phyloP scores from a whole-genome alignment of 2,797 vertebrate species.

The Acanthis flammea region DNA sequence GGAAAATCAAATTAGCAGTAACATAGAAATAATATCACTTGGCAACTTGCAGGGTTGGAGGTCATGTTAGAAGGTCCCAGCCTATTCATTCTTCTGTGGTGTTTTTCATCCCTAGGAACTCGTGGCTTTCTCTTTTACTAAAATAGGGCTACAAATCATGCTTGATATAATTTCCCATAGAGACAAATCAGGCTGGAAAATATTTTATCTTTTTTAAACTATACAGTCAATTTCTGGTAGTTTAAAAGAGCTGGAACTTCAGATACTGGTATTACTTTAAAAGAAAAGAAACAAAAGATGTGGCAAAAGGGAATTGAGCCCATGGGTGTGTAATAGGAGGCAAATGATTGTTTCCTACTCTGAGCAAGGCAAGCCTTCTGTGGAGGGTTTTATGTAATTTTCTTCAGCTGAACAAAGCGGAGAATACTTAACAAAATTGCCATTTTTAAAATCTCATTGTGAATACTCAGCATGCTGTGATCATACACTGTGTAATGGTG shows the following conservation, averaged over 20 bases:
- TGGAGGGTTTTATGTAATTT: conserved; percentile 51
- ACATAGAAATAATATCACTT: not conserved
- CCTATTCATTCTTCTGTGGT: not conserved
- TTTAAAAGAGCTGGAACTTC: not conserved
- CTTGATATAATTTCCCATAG: not conserved
- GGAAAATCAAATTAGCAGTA: not conserved
- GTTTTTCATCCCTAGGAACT: not conserved
- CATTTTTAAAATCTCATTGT: conserved; percentile 60
- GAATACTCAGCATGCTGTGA: conserved; percentile 50
- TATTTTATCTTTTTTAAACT: not conserved
- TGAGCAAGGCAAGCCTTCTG: conserved; percentile 30
- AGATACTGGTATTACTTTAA: not conserved
- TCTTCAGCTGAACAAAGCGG: conserved; percentile 50
- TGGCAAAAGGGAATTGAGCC: not conserved
- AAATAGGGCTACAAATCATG: not conserved
- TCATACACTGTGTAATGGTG: conserved; percentile 63
- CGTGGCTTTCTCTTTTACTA: not conserved
- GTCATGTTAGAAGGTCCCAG: not conserved
- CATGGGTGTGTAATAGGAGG: not conserved
- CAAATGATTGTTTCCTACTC: not conserved
- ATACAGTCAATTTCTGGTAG: not conserved
- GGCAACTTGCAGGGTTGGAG: not conserved
- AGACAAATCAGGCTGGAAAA: not conserved
- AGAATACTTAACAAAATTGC: conserved; percentile 65
- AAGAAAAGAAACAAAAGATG: not conserved